Evolutionary conservation across 2,113 vertebrate genomes (phyloP).

Genomic region (Lucifuga dentata): DNA sequence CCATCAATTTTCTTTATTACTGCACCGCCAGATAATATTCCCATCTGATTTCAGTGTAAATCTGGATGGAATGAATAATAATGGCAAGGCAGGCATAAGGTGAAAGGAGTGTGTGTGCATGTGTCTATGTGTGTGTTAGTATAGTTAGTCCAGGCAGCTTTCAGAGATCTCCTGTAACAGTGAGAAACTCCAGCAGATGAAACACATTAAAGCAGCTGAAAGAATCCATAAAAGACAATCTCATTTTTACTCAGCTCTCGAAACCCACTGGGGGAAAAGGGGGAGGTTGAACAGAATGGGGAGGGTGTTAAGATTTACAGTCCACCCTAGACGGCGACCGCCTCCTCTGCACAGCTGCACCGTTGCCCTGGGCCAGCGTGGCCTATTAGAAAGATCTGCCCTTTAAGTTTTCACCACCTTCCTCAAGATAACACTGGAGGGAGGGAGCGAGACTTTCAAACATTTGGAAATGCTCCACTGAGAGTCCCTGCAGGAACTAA

Average conservation of each 20-base stretch:
- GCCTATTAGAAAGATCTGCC: slow-evolving; percentile 74
- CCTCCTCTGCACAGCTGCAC: slow-evolving; percentile 76
- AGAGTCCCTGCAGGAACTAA: slow-evolving; percentile 54
- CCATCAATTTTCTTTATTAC: slow-evolving; percentile 22
- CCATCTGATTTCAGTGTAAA: slow-evolving; percentile 8
- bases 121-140: slow-evolving; percentile 17
- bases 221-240: slow-evolving; percentile 78
- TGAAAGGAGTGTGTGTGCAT: slow-evolving; percentile 1
- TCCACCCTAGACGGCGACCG: slow-evolving; percentile 54
- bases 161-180: slow-evolving; percentile 64
- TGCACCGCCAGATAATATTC: slow-evolving; percentile 14
- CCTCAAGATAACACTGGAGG: slow-evolving; percentile 71
- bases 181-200: slow-evolving; percentile 76
- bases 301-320: slow-evolving; percentile 71
- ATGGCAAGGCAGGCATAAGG: background rate
- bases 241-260: slow-evolving; percentile 58
- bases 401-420: slow-evolving; percentile 79
- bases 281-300: slow-evolving; percentile 27
- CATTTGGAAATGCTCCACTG: slow-evolving; percentile 66
- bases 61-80: slow-evolving; percentile 16
- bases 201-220: slow-evolving; percentile 74
- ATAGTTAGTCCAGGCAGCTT: slow-evolving; percentile 23
- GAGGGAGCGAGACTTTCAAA: slow-evolving; percentile 61
- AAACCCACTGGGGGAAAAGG: slow-evolving; percentile 56
- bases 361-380: slow-evolving; percentile 56